Evolutionary conservation across 2,113 vertebrate genomes (phyloP), one percentile per base, ranked within the genome.

Genomic region (Solea solea): DNA sequence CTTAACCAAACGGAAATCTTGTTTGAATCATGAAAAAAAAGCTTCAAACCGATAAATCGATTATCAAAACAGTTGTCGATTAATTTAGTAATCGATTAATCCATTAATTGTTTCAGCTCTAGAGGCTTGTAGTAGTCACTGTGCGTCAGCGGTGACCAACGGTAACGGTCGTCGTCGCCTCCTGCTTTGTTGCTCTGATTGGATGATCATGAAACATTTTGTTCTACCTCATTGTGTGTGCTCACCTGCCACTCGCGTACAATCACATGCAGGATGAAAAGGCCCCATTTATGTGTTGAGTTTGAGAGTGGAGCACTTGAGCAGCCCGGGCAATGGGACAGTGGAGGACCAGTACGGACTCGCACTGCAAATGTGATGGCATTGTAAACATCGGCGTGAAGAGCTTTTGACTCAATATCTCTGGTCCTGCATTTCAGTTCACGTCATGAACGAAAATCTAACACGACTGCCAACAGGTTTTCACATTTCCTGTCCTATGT

Each of bases 181-280:
- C 9, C 9, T 51, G 66, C 66, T 50, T 15, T 60, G 76, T 56
- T 1, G 70, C 79, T 76, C 62, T 64, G 75, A 76, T 83, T 81
- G 81, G 82, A 81, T 51, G 69, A 67, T 85, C 77, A 66, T 78
- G 54, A 86, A 72, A 88, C 59, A 71, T 89, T 89, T 77, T 80
- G 83, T 87, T 89, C 87, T 86, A 92, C 88, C 88, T 90, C 90
- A 89, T 88, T 74, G 70, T 88, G 81, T 89, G 70, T 82, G 21
- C 21, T 85, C 75, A 63, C 68, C 85, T 87, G 66, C 78, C 74
- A 82, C 74, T 84, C 77, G 64, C 74, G 80, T 62, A 61, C 71
- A 74, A 28, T 78, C 76, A 68, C 64, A 83, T 5, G 64, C 71
- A 49, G 53, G 80, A 63, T 66, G 7, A 28, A 65, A 44, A 14